A percentile compares a stretch with the other conserved stretches of the same genome.
phyloP scores from a whole-genome alignment of 2,888 invertebrate genomes.

The Habroteleia sp. region DNA sequence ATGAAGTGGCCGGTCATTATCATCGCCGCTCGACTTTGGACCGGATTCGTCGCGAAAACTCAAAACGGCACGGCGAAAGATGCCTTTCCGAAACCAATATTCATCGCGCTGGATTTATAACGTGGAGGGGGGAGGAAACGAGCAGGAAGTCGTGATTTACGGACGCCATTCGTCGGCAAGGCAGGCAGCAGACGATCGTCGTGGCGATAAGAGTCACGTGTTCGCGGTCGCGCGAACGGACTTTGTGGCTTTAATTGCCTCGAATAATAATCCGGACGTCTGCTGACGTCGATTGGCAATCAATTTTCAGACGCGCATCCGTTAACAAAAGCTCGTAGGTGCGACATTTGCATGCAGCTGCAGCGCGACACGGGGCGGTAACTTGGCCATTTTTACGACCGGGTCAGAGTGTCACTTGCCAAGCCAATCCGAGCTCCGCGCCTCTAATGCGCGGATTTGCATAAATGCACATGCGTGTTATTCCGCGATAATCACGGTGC shows the following conservation, averaged over 20 bases:
- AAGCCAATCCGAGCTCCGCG: conserved; percentile 64
- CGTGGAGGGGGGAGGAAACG: too few relatives aligned
- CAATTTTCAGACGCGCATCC: conserved; percentile 36
- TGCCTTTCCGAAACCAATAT: conserved; percentile 58
- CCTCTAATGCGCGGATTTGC: conserved; percentile 67
- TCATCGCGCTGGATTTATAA: conserved; percentile 59
- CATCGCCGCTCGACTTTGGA: conserved; percentile 56
- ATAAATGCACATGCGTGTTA: conserved; percentile 69
- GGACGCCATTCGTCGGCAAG: conserved; percentile 53
- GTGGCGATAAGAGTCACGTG: conserved; percentile 52
- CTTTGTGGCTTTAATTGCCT: conserved; percentile 57
- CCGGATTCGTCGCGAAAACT: conserved; percentile 59
- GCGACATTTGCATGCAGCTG: conserved; percentile 71
- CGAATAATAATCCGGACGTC: conserved; percentile 53
- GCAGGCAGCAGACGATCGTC: conserved; percentile 57
- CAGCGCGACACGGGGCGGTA: conserved; percentile 67
- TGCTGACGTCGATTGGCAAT: conserved; percentile 26
- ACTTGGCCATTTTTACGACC: conserved; percentile 75
- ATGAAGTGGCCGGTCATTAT: conserved; percentile 44
- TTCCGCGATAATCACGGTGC: background rate
- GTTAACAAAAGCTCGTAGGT: conserved; percentile 47
- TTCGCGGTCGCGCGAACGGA: conserved; percentile 34
- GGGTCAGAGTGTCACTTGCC: conserved; percentile 73
- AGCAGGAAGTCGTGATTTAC: conserved; percentile 65
- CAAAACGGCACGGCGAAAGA: conserved; percentile 48